phyloP scores from a whole-genome alignment of 1,140 invertebrate genomes.

The Mylabris phalerata region DNA sequence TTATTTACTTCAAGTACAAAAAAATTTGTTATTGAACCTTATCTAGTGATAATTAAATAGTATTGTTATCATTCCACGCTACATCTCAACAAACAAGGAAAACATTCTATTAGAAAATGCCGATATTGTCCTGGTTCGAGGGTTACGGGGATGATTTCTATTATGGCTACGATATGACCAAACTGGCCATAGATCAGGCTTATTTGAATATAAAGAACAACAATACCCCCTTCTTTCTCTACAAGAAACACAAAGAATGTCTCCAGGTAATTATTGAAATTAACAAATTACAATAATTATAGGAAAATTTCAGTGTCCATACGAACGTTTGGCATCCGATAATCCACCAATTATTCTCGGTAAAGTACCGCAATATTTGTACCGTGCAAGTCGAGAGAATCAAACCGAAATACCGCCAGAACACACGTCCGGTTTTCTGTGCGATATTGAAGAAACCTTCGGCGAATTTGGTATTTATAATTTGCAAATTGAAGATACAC shows the following conservation, averaged over 20 bases:
- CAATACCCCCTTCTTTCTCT: background rate
- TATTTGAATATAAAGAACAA: slow-evolving; percentile 44
- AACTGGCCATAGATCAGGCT: slow-evolving; percentile 51
- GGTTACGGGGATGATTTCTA: slow-evolving; percentile 41
- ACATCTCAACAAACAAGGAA: background rate
- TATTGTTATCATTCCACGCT: background rate
- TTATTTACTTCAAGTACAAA: no score
- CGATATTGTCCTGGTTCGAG: slow-evolving; percentile 42
- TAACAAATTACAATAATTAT: no score
- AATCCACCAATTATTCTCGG: no score
- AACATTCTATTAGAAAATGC: background rate
- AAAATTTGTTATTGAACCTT: background rate
- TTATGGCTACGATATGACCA: slow-evolving; percentile 42
- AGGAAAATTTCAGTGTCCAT: no score
- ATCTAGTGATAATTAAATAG: background rate
- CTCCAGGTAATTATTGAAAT: background rate
- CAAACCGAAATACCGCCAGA: no score
- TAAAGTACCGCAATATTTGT: no score
- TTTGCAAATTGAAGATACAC: slow-evolving; percentile 51
- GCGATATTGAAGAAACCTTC: slow-evolving; percentile 52
- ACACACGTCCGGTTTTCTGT: slow-evolving; percentile 28
- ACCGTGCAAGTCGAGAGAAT: no score
- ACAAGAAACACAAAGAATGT: slow-evolving; percentile 5
- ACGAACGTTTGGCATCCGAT: no score
- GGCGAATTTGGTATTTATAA: slow-evolving; percentile 71